A percentile compares a stretch with the other conserved stretches of the same genome.
These are phyloP conservation scores for Percopsis omiscomaycus DNA, from an alignment of 2,797 vertebrate genomes.

Conservation along the genomic window DNA sequence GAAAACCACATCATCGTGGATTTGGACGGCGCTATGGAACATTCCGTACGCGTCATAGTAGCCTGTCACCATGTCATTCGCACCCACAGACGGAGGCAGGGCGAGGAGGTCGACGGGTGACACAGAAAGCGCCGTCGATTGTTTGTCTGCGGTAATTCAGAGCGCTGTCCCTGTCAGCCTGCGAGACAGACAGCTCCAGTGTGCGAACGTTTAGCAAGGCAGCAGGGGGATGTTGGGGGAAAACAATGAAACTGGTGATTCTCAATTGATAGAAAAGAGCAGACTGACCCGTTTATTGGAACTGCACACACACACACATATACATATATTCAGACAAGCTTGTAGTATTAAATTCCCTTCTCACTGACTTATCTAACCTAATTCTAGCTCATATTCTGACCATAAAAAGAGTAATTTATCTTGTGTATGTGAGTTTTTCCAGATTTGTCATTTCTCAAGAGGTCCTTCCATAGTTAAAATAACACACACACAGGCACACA, in stretches of 20 bases:
- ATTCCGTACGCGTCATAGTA: not conserved
- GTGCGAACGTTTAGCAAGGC: not conserved
- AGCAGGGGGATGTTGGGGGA: not conserved
- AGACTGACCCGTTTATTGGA: not conserved
- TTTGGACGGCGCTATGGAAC: constrained; percentile 11
- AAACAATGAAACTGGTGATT: not conserved
- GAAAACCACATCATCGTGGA: constrained; percentile 3
- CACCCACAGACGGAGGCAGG: constrained; percentile 20
- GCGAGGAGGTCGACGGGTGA: constrained; percentile 7
- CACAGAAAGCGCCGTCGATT: constrained; percentile 27
- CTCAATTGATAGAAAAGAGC: not conserved
- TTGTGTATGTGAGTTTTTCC: constrained; percentile 3
- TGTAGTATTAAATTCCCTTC: not conserved
- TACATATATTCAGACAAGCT: no score
- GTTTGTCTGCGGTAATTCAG: constrained; percentile 40
- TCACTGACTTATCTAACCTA: not conserved
- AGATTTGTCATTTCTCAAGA: constrained; percentile 28
- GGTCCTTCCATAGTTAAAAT: constrained; percentile 21
- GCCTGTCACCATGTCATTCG: constrained; percentile 26
- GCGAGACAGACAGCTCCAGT: constrained; percentile 4
- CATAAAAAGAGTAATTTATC: constrained; percentile 5
- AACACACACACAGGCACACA: constrained; percentile 2
- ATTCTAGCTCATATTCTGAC: constrained; percentile 16
- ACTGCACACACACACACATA: not conserved
- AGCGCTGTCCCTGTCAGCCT: constrained; percentile 30